These are phyloP conservation scores for Bubo bubo DNA, from an alignment of 2,113 vertebrate species.

Conservation along the genomic window DNA sequence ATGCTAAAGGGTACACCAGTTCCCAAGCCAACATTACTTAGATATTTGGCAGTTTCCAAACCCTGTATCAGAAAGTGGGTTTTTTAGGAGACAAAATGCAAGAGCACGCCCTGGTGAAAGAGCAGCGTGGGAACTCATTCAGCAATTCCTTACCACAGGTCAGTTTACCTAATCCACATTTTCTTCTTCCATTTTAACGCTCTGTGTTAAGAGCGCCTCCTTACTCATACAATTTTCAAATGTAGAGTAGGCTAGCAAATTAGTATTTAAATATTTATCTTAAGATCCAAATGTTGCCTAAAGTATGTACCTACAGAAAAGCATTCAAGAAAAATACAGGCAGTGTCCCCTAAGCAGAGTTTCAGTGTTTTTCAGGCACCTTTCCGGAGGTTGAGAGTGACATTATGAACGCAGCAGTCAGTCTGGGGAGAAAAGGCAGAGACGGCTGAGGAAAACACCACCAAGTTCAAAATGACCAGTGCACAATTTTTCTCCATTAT, in stretches of 20 bases:
- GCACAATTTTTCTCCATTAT: background rate
- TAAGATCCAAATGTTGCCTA: background rate
- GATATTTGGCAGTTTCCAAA: background rate
- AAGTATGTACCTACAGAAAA: background rate
- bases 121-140: background rate
- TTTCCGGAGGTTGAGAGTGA: background rate
- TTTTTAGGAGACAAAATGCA: background rate
- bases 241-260: background rate
- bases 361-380: background rate
- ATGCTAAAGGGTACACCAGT: background rate
- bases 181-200: background rate
- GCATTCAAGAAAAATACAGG: background rate
- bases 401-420: background rate
- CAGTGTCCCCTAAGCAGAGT: background rate
- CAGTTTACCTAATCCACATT: background rate
- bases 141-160: background rate
- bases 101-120: fast-evolving
- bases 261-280: background rate
- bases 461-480: background rate
- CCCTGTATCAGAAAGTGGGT: background rate
- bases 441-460: background rate
- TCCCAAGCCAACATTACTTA: background rate
- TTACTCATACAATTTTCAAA: background rate
- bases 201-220: background rate
- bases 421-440: background rate